A percentile compares a stretch with the other conserved stretches of the same genome.
Evolutionary conservation across 2,113 vertebrate species (phyloP).

Genomic region (Syngnathus scovelli): DNA sequence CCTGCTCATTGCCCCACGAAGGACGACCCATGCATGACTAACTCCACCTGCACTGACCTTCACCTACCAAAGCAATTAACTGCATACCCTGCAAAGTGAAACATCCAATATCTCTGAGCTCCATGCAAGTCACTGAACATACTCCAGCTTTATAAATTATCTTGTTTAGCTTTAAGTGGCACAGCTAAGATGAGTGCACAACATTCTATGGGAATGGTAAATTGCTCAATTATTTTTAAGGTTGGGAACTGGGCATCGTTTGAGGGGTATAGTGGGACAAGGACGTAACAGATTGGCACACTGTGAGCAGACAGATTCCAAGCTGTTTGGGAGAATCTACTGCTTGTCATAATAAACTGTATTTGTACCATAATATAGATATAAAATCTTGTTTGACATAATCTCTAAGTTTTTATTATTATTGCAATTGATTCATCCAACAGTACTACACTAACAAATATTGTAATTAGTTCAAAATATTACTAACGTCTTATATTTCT

Average conservation of each 20-base stretch:
- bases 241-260: slow-evolving; percentile 54
- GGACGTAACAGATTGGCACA: slow-evolving; percentile 69
- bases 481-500: not conserved
- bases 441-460: not conserved
- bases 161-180: not conserved
- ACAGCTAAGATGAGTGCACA: slow-evolving; percentile 15
- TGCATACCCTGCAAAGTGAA: slow-evolving; percentile 7
- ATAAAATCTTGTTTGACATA: not conserved
- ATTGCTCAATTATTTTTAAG: slow-evolving; percentile 38
- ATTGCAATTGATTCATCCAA: not conserved
- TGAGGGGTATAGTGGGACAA: slow-evolving; percentile 59
- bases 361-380: slow-evolving; percentile 18
- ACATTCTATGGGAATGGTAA: slow-evolving; percentile 43
- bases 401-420: not conserved
- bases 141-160: too few relatives aligned
- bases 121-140: not conserved
- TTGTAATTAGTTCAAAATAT: not conserved
- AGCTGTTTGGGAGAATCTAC: slow-evolving; percentile 31
- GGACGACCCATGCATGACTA: slow-evolving; percentile 57
- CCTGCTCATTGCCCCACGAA: slow-evolving; percentile 59
- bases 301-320: slow-evolving; percentile 60
- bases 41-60: slow-evolving; percentile 68
- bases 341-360: slow-evolving; percentile 11
- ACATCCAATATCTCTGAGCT: not conserved
- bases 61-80: slow-evolving; percentile 35